phyloP scores from a whole-genome alignment of 2,113 vertebrate species.

The Bombycilla garrulus region DNA sequence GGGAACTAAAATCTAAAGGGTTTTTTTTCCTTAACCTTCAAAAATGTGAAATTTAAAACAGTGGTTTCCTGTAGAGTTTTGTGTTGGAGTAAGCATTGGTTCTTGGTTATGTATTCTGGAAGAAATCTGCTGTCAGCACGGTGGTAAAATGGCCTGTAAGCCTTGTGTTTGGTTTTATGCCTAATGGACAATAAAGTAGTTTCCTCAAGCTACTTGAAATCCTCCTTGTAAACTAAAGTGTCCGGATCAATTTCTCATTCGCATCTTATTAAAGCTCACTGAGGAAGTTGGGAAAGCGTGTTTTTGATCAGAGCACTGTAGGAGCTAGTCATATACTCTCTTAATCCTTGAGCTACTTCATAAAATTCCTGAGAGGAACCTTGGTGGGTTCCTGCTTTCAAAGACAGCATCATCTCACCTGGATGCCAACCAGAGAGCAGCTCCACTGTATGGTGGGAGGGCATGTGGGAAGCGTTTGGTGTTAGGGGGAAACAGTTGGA shows the following conservation, averaged over 20 bases:
- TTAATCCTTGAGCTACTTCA: not conserved
- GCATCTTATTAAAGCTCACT: not conserved
- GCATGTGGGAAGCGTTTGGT: fast-evolving
- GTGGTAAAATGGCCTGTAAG: not conserved
- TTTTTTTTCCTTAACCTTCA: not conserved
- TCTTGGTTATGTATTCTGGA: not conserved
- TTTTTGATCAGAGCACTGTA: not conserved
- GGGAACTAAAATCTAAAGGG: not conserved
- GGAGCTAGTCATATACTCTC: not conserved
- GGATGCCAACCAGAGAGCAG: not conserved
- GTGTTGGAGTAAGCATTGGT: not conserved
- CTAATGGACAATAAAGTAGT: slow-evolving; percentile 12
- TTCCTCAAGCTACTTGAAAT: slow-evolving; percentile 12
- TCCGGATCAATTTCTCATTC: not conserved
- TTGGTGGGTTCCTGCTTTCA: not conserved
- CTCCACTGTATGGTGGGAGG: not conserved
- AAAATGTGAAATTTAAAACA: not conserved
- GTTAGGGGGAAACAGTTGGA: not conserved
- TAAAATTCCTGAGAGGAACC: not conserved
- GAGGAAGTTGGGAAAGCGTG: not conserved
- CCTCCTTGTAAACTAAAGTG: slow-evolving; percentile 12
- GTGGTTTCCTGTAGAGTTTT: not conserved
- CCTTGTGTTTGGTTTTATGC: not conserved
- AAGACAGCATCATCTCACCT: not conserved
- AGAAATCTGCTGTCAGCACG: not conserved